Evolutionary conservation across 1,140 invertebrate species (phyloP).

Genomic region (Drosophila azteca): DNA sequence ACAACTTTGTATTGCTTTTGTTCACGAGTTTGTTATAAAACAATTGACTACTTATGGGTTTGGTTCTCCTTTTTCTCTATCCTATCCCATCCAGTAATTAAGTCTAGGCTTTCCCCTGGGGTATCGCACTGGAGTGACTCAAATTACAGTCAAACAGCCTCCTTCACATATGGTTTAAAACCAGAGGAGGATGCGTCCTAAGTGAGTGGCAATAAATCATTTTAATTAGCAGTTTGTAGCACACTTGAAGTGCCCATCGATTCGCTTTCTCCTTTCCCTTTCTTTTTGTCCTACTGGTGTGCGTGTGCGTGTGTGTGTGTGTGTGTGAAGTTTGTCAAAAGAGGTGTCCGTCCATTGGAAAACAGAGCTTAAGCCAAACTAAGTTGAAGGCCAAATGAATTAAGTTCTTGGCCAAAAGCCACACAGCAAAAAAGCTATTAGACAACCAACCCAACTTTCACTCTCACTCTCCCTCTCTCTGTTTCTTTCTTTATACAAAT

Average conservation of each 20-base stretch:
- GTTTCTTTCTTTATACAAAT: neutral
- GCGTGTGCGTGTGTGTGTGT: neutral
- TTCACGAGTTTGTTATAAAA: slow-evolving; percentile 18
- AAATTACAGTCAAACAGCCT: slow-evolving; percentile 39
- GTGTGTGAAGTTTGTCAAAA: slow-evolving; percentile 50
- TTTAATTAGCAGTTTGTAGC: slow-evolving; percentile 69
- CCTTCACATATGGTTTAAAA: slow-evolving; percentile 49
- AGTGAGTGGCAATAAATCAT: slow-evolving; percentile 62
- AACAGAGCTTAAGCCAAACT: neutral
- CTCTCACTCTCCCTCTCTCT: neutral
- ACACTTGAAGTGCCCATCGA: slow-evolving; percentile 55
- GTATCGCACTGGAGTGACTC: slow-evolving; percentile 7
- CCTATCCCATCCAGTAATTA: slow-evolving; percentile 38
- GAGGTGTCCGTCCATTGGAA: slow-evolving; percentile 9
- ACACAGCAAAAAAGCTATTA: slow-evolving; percentile 55
- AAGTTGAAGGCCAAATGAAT: slow-evolving; percentile 53
- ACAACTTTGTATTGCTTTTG: slow-evolving; percentile 39
- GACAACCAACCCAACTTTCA: slow-evolving; percentile 32
- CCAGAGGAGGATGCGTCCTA: neutral
- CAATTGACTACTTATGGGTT: slow-evolving; percentile 51
- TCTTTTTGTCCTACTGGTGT: neutral
- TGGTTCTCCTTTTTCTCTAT: too few species aligned
- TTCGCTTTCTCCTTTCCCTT: slow-evolving; percentile 17
- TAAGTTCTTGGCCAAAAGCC: slow-evolving; percentile 62
- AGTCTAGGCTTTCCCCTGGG: slow-evolving; percentile 22